Evolutionary conservation across 2,888 invertebrate species (phyloP).

Genomic region (Sesia apiformis): DNA sequence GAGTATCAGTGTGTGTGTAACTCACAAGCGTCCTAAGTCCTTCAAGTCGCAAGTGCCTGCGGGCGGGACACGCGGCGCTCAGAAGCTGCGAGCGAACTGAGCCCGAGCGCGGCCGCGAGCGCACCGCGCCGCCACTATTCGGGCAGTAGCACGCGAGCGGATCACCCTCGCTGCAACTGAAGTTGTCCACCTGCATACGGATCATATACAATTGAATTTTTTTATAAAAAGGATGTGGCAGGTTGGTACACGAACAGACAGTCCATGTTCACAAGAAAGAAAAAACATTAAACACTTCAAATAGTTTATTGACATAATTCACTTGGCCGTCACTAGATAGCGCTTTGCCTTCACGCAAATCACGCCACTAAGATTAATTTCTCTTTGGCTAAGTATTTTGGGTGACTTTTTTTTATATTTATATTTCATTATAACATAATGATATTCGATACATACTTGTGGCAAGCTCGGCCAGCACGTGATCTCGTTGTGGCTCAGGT

Average conservation of each 20-base stretch:
- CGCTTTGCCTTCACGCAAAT: no score
- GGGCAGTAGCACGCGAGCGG: constrained; percentile 82
- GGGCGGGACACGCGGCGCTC: constrained; percentile 87
- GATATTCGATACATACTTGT: constrained; percentile 67
- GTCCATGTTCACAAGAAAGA: no score
- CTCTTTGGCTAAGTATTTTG: background rate
- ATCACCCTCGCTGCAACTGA: constrained; percentile 78
- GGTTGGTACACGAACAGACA: no score
- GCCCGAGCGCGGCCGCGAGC: constrained; percentile 8
- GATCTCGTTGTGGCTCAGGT: constrained; percentile 94
- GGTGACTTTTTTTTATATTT: background rate
- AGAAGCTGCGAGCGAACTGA: constrained; percentile 83
- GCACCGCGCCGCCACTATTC: background rate
- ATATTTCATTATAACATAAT: background rate
- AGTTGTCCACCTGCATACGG: constrained; percentile 60
- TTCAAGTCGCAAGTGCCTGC: constrained; percentile 88
- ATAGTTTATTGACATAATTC: no score
- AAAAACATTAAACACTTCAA: no score
- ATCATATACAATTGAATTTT: no score
- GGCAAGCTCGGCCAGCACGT: constrained; percentile 92
- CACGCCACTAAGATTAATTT: background rate
- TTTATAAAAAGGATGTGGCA: no score
- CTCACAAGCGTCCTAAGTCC: constrained; percentile 82
- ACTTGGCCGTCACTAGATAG: no score
- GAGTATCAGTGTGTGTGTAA: background rate